Evolutionary conservation across 2,888 invertebrate species (phyloP).

Genomic region (Drosophila recens): DNA sequence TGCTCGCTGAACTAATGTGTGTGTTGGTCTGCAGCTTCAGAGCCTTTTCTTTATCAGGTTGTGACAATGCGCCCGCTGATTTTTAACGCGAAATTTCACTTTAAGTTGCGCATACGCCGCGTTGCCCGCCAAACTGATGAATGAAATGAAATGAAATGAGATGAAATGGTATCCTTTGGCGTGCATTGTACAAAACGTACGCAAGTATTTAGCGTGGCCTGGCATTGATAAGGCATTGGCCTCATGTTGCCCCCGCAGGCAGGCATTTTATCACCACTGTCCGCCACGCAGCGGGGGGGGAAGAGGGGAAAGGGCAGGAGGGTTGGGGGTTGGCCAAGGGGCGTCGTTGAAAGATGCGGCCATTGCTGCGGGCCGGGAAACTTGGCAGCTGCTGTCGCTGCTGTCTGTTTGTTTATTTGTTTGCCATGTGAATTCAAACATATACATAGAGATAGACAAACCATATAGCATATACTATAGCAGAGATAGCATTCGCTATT

Average conservation of each 20-base stretch:
- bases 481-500: conserved; percentile 73
- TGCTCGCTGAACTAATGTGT: conserved; percentile 29
- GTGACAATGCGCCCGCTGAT: conserved; percentile 44
- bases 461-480: conserved; percentile 66
- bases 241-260: conserved; percentile 38
- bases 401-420: conserved; percentile 50
- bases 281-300: conserved; percentile 6
- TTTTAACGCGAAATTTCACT: conserved; percentile 53
- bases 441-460: conserved; percentile 26
- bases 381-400: conserved; percentile 70
- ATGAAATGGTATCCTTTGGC: conserved; percentile 69
- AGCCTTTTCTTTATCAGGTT: conserved; percentile 54
- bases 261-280: conserved; percentile 66
- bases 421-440: conserved; percentile 70
- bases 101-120: conserved; percentile 66
- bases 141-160: conserved; percentile 65
- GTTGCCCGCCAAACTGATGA: conserved; percentile 58
- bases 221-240: conserved; percentile 78
- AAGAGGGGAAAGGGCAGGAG: not conserved
- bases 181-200: conserved; percentile 38
- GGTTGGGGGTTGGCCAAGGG: not conserved
- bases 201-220: conserved; percentile 51
- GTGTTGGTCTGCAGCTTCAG: conserved; percentile 4
- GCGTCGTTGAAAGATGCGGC: conserved; percentile 59
- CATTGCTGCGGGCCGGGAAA: conserved; percentile 71